These are phyloP conservation scores for Otolemur garnettii DNA, from an alignment of 2,113 vertebrate species.

Conservation along the genomic window DNA sequence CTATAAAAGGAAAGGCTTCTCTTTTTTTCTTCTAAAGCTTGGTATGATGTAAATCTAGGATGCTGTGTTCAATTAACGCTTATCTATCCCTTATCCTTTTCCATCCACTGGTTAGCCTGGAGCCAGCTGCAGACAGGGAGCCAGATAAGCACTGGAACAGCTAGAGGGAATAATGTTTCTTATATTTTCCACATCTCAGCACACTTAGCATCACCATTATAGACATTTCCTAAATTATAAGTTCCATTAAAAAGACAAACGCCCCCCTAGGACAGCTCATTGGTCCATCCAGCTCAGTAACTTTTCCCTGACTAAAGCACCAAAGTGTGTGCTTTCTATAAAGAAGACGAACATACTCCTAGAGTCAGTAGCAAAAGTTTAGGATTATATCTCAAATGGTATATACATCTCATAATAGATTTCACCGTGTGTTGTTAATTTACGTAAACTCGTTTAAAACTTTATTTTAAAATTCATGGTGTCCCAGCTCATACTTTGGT, in stretches of 20 bases:
- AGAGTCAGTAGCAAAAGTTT: constrained; percentile 6
- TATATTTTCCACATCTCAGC: not conserved
- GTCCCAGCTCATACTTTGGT: not conserved
- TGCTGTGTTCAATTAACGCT: not conserved
- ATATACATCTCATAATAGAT: not conserved
- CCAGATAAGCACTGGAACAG: not conserved
- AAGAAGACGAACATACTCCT: not conserved
- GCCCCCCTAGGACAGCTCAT: not conserved
- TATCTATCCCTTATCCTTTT: not conserved
- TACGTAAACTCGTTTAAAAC: not conserved
- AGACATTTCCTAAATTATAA: not conserved
- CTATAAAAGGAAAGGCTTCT: not conserved
- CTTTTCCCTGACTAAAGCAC: constrained; percentile 5
- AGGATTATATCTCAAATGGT: not conserved
- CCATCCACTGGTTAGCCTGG: not conserved
- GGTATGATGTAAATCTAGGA: not conserved
- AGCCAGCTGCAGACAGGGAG: not conserved
- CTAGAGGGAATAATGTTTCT: not conserved
- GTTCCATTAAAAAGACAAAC: not conserved
- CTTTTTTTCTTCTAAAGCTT: not conserved
- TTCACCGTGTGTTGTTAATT: not conserved
- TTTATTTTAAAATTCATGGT: constrained; percentile 26
- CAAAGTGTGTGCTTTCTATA: not conserved
- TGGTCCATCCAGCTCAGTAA: not conserved
- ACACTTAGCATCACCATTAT: not conserved